Base-by-base conservation (phyloP, 2,888 invertebrate species). In the Xanthia togata region DNA sequence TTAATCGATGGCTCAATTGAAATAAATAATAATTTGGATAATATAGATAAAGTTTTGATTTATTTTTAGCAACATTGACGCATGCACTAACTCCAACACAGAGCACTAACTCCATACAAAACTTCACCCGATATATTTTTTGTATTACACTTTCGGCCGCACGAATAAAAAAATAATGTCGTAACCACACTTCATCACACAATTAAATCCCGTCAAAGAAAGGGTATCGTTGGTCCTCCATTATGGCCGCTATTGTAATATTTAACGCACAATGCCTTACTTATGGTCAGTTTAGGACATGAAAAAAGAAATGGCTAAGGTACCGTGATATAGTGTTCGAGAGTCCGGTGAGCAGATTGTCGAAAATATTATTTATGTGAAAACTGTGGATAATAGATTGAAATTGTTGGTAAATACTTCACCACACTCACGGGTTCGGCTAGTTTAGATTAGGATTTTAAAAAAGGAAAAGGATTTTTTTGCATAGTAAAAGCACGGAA, bases 171-270 rank as follows among this genome's bases (percentile, higher is more conserved):
- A 91, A 92, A 93, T 93, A 92, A 91, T 94, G 93, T 94, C 94
- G 95, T 95, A 95, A 96, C 96, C 96, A 93, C 95, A 96, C 94
- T 95, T 96, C 96, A 96, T 96, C 96, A 95, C 94, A 96, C 96
- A 95, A 96, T 96, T 96, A 96, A 96, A 96, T 92, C 92, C 94
- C 91, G 89, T 90, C 93, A 94, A 95, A 95, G 96, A 96, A 96
- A 96, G 94, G 94, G 95, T 96, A 96, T 96, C 96, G 95, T 94
- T 95, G 95, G 93, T 92, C 92, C 92, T 87, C 94, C 95, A 96
- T 96, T 95, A 96, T 95, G 93, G 90, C 75, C 86, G 91, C 96
- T 95, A 96, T 96, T 96, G 96, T 96, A 96, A 94, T 92, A 93
- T 94, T 94, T 93, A 92, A 88, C 91, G 90, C 95, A 96, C 96